Evolutionary conservation across 2,113 vertebrate genomes (phyloP).

Genomic region (Podarcis muralis): DNA sequence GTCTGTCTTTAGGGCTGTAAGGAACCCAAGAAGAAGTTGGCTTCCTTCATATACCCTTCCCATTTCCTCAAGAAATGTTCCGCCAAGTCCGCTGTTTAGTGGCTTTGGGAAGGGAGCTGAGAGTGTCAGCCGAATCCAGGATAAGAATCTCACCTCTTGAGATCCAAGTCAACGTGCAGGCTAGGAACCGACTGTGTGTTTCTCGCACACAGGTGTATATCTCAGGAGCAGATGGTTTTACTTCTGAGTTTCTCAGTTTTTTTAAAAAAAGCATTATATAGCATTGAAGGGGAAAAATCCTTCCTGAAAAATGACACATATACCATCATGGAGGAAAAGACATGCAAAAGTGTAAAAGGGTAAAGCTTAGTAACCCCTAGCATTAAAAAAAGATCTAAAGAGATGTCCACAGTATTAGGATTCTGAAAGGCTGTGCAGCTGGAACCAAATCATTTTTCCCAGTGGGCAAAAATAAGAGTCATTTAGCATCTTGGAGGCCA

Average conservation of each 20-base stretch:
- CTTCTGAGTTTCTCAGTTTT: not conserved
- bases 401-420: not conserved
- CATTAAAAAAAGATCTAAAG: not conserved
- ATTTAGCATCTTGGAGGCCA: not conserved
- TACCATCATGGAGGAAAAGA: not conserved
- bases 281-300: too few relatives aligned
- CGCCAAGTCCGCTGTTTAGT: conserved; percentile 13
- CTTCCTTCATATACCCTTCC: conserved; percentile 14
- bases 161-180: not conserved
- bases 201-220: not conserved
- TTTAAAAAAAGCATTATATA: too few relatives aligned
- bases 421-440: not conserved
- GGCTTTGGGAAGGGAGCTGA: not conserved
- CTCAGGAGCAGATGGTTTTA: not conserved
- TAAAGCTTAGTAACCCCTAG: not conserved
- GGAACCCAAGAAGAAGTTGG: not conserved
- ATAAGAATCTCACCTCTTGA: not conserved
- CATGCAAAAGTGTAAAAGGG: not conserved
- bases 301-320: not conserved
- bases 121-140: not conserved
- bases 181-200: not conserved
- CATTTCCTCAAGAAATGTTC: conserved; percentile 19
- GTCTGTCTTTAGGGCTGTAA: not conserved
- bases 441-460: not conserved
- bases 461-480: not conserved